Conservation (phyloP, 2,113 vertebrate species). For the Rhinolophus sinicus region DNA sequence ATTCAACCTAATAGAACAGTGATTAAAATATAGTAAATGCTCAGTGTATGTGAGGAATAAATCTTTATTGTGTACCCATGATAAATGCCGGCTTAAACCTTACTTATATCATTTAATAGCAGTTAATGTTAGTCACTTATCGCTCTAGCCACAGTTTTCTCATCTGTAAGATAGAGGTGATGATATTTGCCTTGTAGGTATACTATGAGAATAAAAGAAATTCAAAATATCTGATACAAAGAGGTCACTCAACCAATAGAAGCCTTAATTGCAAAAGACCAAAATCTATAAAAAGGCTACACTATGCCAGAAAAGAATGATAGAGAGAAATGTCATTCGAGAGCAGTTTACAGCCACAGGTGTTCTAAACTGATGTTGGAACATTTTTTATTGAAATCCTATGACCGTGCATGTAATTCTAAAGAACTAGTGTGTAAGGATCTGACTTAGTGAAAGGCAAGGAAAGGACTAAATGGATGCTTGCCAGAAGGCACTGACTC, state of each 20-base stretch:
- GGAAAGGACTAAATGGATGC: conserved; percentile 72
- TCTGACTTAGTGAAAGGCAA: conserved; percentile 78
- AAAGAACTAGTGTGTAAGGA: conserved; percentile 67
- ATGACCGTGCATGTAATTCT: conserved; percentile 56
- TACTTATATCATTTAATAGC: not conserved
- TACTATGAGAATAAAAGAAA: not conserved
- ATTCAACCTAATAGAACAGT: not conserved
- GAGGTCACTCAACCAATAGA: not conserved
- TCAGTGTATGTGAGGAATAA: not conserved
- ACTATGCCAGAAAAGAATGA: not conserved
- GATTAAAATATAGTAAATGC: not conserved
- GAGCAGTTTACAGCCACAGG: not conserved
- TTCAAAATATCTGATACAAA: not conserved
- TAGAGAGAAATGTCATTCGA: not conserved
- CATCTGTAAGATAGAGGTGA: not conserved
- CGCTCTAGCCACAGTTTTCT: not conserved
- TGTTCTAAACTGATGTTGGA: conserved; percentile 62
- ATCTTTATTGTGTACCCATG: not conserved
- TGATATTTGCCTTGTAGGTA: not conserved
- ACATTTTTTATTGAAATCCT: conserved; percentile 61
- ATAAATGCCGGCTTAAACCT: not conserved
- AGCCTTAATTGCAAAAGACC: not conserved
- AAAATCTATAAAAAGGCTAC: not conserved
- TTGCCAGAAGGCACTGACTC: conserved; percentile 77
- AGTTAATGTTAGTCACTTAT: not conserved